These are phyloP conservation scores for Pygoscelis antarcticus DNA, from an alignment of 2,113 vertebrate genomes.

Conservation along the genomic window DNA sequence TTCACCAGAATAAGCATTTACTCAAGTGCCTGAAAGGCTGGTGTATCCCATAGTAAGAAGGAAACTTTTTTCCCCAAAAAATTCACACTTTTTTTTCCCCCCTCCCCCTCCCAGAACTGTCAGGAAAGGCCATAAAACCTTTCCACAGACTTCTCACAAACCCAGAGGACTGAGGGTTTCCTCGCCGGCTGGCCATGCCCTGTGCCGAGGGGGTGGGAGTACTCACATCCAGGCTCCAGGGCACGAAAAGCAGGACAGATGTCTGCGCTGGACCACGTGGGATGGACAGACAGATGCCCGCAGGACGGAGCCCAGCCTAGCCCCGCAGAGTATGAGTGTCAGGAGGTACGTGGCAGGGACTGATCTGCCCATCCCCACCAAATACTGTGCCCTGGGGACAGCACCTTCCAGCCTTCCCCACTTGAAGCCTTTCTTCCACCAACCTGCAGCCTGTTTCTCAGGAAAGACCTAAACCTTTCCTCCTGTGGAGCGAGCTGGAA, in stretches of 20 bases:
- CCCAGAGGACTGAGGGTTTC: not conserved
- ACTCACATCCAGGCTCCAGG: rapidly evolving
- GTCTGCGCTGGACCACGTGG: rapidly evolving
- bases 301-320: not conserved
- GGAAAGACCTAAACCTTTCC: not conserved
- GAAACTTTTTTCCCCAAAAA: not conserved
- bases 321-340: rapidly evolving
- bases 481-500: rapidly evolving
- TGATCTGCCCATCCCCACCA: not conserved
- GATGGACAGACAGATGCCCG: not conserved
- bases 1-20: not conserved
- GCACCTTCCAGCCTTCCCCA: not conserved
- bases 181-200: not conserved
- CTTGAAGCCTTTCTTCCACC: not conserved
- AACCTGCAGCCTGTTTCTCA: not conserved
- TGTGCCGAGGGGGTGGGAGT: rapidly evolving
- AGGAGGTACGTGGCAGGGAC: not conserved
- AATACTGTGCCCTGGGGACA: not conserved
- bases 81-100: not conserved
- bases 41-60: not conserved
- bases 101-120: not conserved
- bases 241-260: not conserved
- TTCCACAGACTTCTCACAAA: not conserved
- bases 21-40: not conserved
- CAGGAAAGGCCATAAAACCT: not conserved